Percentiles rank a stretch among this genome's conserved stretches.
These are phyloP conservation scores for Myiothlypis coronata DNA, from an alignment of 2,797 vertebrate genomes.

Conservation along the genomic window DNA sequence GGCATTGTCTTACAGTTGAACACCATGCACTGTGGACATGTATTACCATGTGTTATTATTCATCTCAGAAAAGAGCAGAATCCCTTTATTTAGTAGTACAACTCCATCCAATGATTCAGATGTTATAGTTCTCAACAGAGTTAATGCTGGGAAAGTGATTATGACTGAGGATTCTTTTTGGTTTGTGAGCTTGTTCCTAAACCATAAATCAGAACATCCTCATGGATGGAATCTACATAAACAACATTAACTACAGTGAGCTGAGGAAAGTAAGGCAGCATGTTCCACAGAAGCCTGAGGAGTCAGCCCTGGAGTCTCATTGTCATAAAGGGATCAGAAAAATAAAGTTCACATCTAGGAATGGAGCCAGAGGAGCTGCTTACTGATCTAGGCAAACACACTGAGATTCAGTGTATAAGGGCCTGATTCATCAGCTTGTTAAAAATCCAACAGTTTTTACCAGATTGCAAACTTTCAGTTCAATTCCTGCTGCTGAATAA, in stretches of 20 bases:
- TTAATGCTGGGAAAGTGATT: neutral
- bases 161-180: neutral
- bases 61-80: neutral
- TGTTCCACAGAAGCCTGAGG: neutral
- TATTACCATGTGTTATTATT: neutral
- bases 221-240: neutral
- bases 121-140: neutral
- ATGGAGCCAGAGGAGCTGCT: neutral
- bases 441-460: neutral
- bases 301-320: neutral
- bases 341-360: neutral
- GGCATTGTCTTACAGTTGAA: neutral
- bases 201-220: neutral
- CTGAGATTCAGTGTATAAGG: neutral
- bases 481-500: neutral
- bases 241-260: neutral
- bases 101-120: neutral
- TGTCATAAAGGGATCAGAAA: neutral
- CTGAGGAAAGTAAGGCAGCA: accelerated
- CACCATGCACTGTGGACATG: neutral
- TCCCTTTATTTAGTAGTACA: neutral
- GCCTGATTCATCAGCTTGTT: neutral
- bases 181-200: neutral
- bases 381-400: neutral
- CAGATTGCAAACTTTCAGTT: neutral